Evolutionary conservation across 2,797 vertebrate species (phyloP).

Genomic region (Adelosebastes latens): DNA sequence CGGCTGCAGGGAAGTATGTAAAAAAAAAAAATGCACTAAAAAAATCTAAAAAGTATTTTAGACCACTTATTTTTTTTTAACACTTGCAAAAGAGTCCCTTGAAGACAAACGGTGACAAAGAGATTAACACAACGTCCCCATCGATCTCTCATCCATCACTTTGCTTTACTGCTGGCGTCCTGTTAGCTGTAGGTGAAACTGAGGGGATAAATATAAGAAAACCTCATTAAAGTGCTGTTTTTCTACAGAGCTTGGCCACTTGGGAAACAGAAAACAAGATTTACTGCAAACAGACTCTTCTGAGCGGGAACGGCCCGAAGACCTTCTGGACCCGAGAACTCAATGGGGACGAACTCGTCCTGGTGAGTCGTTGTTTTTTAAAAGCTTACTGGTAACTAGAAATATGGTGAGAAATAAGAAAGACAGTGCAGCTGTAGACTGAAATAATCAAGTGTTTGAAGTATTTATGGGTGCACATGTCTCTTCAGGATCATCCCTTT

Average conservation of each 20-base stretch:
- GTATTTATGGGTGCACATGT: background rate
- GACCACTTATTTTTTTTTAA: too few species aligned
- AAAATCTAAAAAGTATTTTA: background rate
- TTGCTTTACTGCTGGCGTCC: background rate
- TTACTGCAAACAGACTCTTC: constrained; percentile 92
- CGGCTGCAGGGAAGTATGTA: background rate
- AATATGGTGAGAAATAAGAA: background rate
- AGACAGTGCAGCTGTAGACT: background rate
- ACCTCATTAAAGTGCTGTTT: constrained; percentile 24
- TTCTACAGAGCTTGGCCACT: constrained; percentile 89
- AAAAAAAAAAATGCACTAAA: background rate
- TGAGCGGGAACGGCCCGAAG: constrained; percentile 91
- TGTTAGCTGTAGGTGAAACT: constrained; percentile 2
- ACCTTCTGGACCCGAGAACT: constrained; percentile 96
- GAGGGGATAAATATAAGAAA: constrained; percentile 1
- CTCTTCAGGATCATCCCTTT: background rate
- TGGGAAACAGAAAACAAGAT: constrained; percentile 98
- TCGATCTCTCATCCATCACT: background rate
- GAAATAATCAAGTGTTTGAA: background rate
- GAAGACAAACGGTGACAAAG: background rate
- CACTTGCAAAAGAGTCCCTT: background rate
- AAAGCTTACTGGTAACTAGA: background rate
- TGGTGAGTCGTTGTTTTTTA: constrained; percentile 82
- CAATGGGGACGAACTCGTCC: constrained; percentile 91
- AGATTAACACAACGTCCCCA: background rate